Conservation (phyloP, 2,888 invertebrate species). For the Deroplatys truncata region DNA sequence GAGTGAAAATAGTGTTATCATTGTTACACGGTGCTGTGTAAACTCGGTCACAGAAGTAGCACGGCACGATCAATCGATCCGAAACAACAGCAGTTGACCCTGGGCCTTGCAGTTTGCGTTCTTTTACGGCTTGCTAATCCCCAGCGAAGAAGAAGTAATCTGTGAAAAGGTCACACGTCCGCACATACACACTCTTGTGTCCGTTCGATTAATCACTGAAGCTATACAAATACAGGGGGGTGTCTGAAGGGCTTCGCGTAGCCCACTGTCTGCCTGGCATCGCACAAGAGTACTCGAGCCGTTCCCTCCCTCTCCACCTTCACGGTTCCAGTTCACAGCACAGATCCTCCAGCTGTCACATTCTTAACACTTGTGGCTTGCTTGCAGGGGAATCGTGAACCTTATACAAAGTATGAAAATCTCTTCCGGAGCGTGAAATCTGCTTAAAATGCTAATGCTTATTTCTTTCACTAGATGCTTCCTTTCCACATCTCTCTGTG, state of each 20-base stretch:
- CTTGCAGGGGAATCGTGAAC: too few relatives aligned
- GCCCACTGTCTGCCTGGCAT: neutral
- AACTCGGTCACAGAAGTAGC: neutral
- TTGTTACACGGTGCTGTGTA: too few relatives aligned
- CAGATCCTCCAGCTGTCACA: neutral
- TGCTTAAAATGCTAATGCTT: neutral
- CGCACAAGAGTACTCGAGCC: too few relatives aligned
- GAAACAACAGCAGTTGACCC: neutral
- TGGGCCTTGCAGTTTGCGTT: neutral
- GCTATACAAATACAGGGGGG: neutral
- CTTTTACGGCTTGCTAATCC: neutral
- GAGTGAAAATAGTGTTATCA: too few relatives aligned
- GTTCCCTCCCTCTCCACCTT: too few relatives aligned
- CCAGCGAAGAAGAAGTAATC: neutral
- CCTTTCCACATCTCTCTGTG: too few relatives aligned
- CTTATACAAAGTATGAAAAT: neutral
- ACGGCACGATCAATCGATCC: neutral
- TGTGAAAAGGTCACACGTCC: neutral
- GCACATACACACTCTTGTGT: neutral
- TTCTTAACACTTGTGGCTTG: neutral
- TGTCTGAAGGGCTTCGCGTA: neutral
- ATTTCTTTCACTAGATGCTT: too few relatives aligned
- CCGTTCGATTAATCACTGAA: neutral
- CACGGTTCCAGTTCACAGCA: too few relatives aligned
- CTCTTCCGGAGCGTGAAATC: neutral